A percentile compares a stretch with the other conserved stretches of the same genome.
Conservation (phyloP, 2,888 invertebrate species). For the Phengaris arion region DNA sequence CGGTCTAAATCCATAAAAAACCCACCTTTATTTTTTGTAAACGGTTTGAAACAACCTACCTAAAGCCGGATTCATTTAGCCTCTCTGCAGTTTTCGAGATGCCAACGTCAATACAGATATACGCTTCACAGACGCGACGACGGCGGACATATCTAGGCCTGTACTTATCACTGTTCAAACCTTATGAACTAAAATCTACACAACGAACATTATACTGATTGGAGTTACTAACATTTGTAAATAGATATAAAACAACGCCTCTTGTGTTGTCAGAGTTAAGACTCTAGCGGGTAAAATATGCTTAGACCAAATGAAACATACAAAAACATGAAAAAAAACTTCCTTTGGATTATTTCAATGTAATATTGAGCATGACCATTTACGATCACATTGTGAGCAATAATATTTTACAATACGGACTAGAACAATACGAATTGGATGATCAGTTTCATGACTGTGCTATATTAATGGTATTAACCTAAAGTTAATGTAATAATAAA, state of each 20-base stretch:
- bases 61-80: no score
- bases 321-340: no score
- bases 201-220: constrained; percentile 67
- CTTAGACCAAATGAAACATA: neutral
- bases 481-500: neutral
- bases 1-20: no score
- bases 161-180: constrained; percentile 50
- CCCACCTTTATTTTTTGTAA: no score
- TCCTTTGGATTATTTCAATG: neutral
- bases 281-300: constrained; percentile 38
- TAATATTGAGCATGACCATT: neutral
- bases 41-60: no score
- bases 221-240: constrained; percentile 57
- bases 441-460: neutral
- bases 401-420: neutral
- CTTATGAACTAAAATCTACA: constrained; percentile 60
- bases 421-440: neutral
- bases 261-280: constrained; percentile 57
- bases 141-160: constrained; percentile 54
- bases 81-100: neutral
- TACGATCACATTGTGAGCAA: neutral
- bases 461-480: neutral
- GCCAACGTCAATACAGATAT: neutral
- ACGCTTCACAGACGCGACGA: constrained; percentile 30
- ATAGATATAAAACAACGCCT: constrained; percentile 58